Base-by-base conservation (phyloP, 2,888 invertebrate species). In the Drosophila helvetica region DNA sequence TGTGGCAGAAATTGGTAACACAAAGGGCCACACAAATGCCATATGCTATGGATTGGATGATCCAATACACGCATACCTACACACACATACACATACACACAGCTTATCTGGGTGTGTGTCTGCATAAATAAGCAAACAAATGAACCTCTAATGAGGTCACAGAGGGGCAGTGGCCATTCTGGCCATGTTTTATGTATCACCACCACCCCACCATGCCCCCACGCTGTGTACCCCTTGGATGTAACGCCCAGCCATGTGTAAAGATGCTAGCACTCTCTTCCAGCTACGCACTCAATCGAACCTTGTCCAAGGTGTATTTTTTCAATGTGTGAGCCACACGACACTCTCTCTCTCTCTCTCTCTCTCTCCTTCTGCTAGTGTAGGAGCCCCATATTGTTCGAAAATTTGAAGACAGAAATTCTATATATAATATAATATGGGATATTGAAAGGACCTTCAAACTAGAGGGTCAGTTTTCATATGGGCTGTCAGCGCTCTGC, bases 81-180 rank as follows among this genome's bases (percentile, higher is more conserved):
- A n/a, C 6, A 6, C 22, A 0, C 12, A 12, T 51, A 19, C 19
- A 19, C 19, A 22, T 4, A 22, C 22, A 22, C 4, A 22, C 22
- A 22, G 59, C 48, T 30, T 58, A 30, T 57, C 18, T 54, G n/a
- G 22, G 52, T 50, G 15, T 74, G 75, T 56, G 64, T 54, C 47
- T 67, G 86, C 86, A 82, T 83, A 82, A 86, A 82, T 77, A 82
- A 73, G 68, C 53, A 56, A 64, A 74, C 72, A 86, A 82, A 82
- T 82, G 77, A 77, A 73, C 59, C 65, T 64, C 84, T 86, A 86
- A 82, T 82, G 80, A 83, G 82, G 86, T 86, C 86, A 83, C 79
- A 71, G 53, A 48, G 74, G 78, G 72, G 56, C 72, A 65, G 50
- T 56, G 67, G 60, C 77, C 69, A 57, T 64, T 38, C 38, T 7